Evolutionary conservation across 1,140 invertebrate species (phyloP).

Genomic region (Linepithema humile): DNA sequence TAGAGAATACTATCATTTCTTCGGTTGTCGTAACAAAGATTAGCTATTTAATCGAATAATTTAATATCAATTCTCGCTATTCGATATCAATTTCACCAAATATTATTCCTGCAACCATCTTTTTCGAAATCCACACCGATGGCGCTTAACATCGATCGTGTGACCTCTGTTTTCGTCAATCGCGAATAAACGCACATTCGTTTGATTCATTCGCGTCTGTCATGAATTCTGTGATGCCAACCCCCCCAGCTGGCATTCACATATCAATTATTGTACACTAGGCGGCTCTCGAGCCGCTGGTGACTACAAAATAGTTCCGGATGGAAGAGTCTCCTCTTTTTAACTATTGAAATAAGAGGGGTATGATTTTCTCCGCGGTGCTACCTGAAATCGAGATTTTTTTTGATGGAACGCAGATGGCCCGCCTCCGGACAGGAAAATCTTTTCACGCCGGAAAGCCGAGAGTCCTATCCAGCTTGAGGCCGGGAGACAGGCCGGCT

Average conservation of each 20-base stretch:
- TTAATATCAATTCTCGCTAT: neutral
- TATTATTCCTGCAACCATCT: no score
- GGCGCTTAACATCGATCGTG: no score
- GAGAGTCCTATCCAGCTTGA: constrained; percentile 36
- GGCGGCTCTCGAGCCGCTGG: neutral
- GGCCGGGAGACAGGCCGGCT: neutral
- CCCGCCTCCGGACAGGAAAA: constrained; percentile 19
- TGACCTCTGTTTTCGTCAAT: neutral
- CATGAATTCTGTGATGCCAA: neutral
- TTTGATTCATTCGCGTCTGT: neutral
- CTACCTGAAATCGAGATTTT: constrained; percentile 56
- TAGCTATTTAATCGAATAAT: neutral
- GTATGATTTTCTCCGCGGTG: constrained; percentile 23
- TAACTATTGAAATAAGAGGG: neutral
- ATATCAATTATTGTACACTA: constrained; percentile 32
- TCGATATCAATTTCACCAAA: neutral
- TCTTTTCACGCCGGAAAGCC: constrained; percentile 51
- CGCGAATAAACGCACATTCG: neutral
- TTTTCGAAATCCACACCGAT: neutral
- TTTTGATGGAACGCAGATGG: constrained; percentile 41
- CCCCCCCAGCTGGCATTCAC: neutral
- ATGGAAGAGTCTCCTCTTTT: constrained; percentile 15
- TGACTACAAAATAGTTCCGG: constrained; percentile 15
- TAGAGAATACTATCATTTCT: neutral
- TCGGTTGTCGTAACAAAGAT: neutral